phyloP scores from a whole-genome alignment of 2,797 vertebrate genomes.

The Pangasius macronema region DNA sequence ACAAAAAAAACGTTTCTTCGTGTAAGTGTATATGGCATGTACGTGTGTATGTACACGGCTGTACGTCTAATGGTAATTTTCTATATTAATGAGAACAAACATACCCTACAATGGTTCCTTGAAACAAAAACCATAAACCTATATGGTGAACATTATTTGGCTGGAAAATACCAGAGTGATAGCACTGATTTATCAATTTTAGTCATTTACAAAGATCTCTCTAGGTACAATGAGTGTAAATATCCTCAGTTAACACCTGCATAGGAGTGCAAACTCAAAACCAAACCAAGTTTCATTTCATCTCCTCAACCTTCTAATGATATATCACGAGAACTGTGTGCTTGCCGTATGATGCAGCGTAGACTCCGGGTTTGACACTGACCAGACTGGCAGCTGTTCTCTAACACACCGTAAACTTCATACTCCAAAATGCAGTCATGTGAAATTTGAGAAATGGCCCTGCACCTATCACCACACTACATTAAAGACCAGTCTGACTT shows the following conservation, averaged over 20 bases:
- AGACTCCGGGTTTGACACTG: not conserved
- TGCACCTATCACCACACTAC: constrained; percentile 11
- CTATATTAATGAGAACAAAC: not conserved
- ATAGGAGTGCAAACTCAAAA: not conserved
- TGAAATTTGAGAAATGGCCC: not conserved
- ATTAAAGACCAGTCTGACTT: not conserved
- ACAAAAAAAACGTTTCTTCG: not conserved
- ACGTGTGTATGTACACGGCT: not conserved
- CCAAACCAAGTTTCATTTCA: not conserved
- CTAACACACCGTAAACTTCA: not conserved
- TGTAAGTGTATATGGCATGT: not conserved
- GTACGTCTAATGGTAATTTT: not conserved
- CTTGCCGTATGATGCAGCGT: not conserved
- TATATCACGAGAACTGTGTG: not conserved
- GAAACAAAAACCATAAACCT: not conserved
- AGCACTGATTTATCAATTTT: constrained; percentile 10
- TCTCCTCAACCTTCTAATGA: not conserved
- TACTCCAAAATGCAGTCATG: not conserved
- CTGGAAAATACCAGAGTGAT: not conserved
- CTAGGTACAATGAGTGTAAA: constrained; percentile 24
- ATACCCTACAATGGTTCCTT: not conserved
- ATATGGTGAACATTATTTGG: not conserved
- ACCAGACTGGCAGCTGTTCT: not conserved
- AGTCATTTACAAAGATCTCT: constrained; percentile 38
- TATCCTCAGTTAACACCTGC: constrained; percentile 8